These are phyloP conservation scores for Aricia artaxerxes DNA, from an alignment of 2,888 invertebrate species.

Conservation along the genomic window DNA sequence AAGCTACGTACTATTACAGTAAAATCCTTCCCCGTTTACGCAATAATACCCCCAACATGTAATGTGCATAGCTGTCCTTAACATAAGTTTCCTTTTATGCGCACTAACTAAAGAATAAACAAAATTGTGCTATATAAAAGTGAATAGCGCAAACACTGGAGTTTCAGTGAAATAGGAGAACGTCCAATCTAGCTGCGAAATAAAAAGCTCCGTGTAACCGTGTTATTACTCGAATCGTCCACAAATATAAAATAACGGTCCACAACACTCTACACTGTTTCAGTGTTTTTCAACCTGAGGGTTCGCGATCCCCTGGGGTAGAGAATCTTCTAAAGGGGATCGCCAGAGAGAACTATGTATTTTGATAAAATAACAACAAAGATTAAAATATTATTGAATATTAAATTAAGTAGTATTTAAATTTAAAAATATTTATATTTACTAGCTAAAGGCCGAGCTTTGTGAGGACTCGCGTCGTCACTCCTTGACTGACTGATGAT, in stretches of 20 bases:
- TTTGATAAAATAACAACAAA: too few relatives aligned
- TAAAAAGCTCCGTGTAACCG: constrained; percentile 13
- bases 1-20: background rate
- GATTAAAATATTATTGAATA: too few relatives aligned
- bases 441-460: too few relatives aligned
- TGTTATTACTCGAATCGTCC: constrained; percentile 9
- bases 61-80: background rate
- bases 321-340: too few relatives aligned
- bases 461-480: too few relatives aligned
- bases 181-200: constrained; percentile 8
- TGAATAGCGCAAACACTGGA: background rate
- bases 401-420: too few relatives aligned
- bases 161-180: constrained; percentile 16
- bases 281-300: too few relatives aligned
- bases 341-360: too few relatives aligned
- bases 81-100: background rate
- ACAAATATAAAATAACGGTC: constrained; percentile 20
- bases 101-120: background rate
- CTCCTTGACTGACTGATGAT: too few relatives aligned
- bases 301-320: too few relatives aligned
- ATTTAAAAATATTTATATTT: too few relatives aligned
- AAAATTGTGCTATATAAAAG: background rate
- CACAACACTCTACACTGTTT: too few relatives aligned
- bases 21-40: background rate
- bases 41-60: background rate